These are phyloP conservation scores for Meghimatium bilineatum DNA, from an alignment of 2,888 invertebrate species.

Conservation along the genomic window DNA sequence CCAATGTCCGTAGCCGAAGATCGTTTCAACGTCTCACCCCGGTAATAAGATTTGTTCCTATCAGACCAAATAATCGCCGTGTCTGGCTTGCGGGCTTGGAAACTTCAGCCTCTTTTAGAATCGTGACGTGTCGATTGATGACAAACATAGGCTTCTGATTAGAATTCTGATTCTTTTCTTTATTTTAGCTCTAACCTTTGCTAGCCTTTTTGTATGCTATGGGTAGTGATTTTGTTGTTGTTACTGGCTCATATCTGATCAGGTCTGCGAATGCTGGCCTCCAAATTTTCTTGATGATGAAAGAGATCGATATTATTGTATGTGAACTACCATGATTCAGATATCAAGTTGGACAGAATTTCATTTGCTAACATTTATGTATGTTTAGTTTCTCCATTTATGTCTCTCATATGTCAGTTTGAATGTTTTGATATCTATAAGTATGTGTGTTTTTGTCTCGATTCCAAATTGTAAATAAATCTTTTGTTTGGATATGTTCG, in stretches of 20 bases:
- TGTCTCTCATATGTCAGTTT: not conserved
- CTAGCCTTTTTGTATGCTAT: not conserved
- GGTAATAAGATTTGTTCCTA: slow-evolving; percentile 21
- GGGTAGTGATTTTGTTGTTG: not conserved
- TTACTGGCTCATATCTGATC: slow-evolving; percentile 10
- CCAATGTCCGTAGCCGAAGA: slow-evolving; percentile 11
- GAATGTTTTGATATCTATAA: not conserved
- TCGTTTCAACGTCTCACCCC: not conserved
- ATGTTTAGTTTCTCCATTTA: not conserved
- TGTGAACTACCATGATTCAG: not conserved
- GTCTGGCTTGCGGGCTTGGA: slow-evolving; percentile 10
- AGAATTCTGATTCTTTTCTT: slow-evolving; percentile 22
- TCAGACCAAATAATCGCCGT: slow-evolving; percentile 18
- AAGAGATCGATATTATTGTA: slow-evolving; percentile 14
- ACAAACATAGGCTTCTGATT: slow-evolving; percentile 27
- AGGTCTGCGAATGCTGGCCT: slow-evolving; percentile 8
- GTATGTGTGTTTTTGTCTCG: not conserved
- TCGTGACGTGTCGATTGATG: slow-evolving; percentile 2
- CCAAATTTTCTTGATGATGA: not conserved
- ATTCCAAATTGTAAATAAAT: not conserved
- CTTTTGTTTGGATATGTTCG: not conserved
- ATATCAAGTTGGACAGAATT: not conserved
- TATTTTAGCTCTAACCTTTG: not conserved
- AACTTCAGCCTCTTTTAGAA: slow-evolving; percentile 4
- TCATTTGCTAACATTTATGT: not conserved